A percentile compares a stretch with the other conserved stretches of the same genome.
These are phyloP conservation scores for Neoitamus cyanurus DNA, from an alignment of 2,888 invertebrate genomes.

Conservation along the genomic window DNA sequence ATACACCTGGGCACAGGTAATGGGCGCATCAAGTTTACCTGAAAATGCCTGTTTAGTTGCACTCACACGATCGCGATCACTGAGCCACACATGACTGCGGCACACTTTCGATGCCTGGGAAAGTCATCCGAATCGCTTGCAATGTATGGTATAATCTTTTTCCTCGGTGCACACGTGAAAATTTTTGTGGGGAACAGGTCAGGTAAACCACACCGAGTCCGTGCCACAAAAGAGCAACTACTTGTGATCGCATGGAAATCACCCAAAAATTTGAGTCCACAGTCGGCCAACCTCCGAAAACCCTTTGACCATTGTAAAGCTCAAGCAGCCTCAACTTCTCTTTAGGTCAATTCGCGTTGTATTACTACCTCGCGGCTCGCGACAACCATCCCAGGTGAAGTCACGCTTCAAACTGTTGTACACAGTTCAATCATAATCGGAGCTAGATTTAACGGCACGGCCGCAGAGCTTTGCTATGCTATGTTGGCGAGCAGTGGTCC, in stretches of 20 bases:
- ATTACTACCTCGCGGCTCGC: not conserved
- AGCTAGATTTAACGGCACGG: not conserved
- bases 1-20: slow-evolving; percentile 25
- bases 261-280: not conserved
- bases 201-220: not conserved
- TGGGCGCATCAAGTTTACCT: not conserved
- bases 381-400: slow-evolving; percentile 28
- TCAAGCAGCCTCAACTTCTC: not conserved
- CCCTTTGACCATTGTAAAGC: not conserved
- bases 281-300: not conserved
- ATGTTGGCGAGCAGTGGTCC: not conserved
- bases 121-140: slow-evolving; percentile 7
- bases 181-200: not conserved
- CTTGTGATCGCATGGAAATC: not conserved
- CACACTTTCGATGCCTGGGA: slow-evolving; percentile 39
- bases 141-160: not conserved
- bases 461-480: slow-evolving; percentile 15
- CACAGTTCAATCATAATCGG: not conserved
- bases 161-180: slow-evolving; percentile 14
- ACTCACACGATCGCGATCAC: slow-evolving; percentile 10
- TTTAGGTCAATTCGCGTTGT: not conserved
- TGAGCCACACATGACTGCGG: slow-evolving; percentile 21
- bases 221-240: not conserved
- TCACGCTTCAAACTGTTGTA: slow-evolving; percentile 19
- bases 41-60: not conserved